Conservation (phyloP, 2,888 invertebrate species). For the Norana najaformis region DNA sequence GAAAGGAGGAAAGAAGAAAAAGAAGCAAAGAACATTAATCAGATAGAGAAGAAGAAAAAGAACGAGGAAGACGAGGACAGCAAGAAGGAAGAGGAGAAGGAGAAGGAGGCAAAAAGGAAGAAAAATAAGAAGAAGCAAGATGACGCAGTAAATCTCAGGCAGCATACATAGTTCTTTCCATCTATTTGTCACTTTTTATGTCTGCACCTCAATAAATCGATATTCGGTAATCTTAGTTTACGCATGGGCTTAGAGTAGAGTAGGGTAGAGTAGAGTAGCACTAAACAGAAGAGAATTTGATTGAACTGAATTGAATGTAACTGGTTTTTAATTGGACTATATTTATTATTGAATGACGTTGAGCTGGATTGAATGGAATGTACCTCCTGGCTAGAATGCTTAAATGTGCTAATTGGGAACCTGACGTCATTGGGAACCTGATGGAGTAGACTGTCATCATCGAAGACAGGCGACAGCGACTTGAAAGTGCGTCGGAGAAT, state of each 20-base stretch:
- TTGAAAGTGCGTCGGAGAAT: neutral
- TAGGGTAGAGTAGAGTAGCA: neutral
- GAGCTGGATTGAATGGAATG: neutral
- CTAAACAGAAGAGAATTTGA: neutral
- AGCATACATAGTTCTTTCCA: neutral
- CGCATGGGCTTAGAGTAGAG: neutral
- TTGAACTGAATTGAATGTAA: neutral
- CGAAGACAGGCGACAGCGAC: neutral
- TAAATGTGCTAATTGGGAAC: neutral
- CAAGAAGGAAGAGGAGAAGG: neutral
- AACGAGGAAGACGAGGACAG: neutral
- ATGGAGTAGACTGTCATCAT: neutral
- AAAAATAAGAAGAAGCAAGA: neutral
- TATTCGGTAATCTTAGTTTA: neutral
- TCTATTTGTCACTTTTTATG: neutral
- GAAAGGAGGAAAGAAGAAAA: neutral
- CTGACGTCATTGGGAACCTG: neutral
- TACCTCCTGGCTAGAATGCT: neutral
- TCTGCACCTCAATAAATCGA: neutral
- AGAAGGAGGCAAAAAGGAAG: neutral
- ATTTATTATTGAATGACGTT: neutral
- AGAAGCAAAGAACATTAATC: neutral
- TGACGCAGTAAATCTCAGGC: neutral
- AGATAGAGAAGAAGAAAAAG: neutral
- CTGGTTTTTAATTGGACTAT: neutral